phyloP scores from a whole-genome alignment of 2,113 vertebrate species.

The Tetraodon nigroviridis region DNA sequence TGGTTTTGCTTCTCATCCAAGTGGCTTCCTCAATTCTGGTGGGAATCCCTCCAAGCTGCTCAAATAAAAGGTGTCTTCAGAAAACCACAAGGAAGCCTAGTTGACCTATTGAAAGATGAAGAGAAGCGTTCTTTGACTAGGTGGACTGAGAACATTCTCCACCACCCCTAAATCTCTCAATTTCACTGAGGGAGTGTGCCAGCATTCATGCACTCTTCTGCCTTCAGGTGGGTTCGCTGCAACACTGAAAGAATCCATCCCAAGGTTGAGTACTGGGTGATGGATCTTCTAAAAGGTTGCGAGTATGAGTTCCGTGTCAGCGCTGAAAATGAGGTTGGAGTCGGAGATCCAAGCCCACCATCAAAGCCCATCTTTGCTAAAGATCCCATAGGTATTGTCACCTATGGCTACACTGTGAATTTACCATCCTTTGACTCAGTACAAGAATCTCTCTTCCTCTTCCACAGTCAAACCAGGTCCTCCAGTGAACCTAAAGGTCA shows the following conservation, averaged over 20 bases:
- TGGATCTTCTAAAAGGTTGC: conserved; percentile 90
- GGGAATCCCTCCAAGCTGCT: no score
- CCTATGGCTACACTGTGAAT: neutral
- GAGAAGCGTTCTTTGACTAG: no score
- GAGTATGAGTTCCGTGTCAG: conserved; percentile 97
- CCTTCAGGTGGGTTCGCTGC: conserved; percentile 64
- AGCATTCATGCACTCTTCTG: conserved; percentile 1
- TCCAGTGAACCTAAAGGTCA: conserved; percentile 81
- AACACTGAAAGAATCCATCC: conserved; percentile 85
- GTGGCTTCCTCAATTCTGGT: no score
- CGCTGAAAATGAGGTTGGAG: conserved; percentile 91
- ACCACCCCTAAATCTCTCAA: no score
- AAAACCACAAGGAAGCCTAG: no score
- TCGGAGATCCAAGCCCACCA: conserved; percentile 92
- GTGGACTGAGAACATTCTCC: no score
- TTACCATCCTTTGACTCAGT: neutral
- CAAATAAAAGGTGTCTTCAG: no score
- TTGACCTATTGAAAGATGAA: no score
- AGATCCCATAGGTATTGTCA: conserved; percentile 88
- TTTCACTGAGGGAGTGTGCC: neutral
- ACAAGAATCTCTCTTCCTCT: neutral
- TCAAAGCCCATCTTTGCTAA: conserved; percentile 93
- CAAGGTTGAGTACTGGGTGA: conserved; percentile 86
- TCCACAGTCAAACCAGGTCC: conserved; percentile 86
- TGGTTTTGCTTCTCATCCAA: no score